Conservation (phyloP, 2,797 vertebrate genomes). For the Prionace glauca region DNA sequence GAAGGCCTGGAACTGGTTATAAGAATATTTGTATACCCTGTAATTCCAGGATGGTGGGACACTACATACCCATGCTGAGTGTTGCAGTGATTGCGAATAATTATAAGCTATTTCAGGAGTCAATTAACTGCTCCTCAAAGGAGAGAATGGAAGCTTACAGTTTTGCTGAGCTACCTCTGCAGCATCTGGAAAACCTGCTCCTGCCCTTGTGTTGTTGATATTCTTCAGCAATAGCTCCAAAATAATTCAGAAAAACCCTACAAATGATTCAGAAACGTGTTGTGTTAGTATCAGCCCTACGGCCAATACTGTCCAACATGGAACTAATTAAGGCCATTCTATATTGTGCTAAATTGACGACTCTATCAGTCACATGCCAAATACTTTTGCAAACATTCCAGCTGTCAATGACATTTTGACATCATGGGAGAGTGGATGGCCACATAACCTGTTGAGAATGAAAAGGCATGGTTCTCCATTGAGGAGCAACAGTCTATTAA, state of each 20-base stretch:
- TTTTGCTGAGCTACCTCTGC: neutral
- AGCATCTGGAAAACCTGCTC: neutral
- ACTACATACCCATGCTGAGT: neutral
- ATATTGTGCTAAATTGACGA: neutral
- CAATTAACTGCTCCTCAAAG: neutral
- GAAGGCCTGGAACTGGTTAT: neutral
- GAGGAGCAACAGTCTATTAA: neutral
- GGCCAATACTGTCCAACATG: neutral
- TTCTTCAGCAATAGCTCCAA: neutral
- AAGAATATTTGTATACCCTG: neutral
- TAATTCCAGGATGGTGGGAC: neutral
- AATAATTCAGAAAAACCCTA: neutral
- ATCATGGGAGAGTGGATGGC: neutral
- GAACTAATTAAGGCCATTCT: neutral
- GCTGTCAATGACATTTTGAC: neutral
- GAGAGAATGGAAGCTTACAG: neutral
- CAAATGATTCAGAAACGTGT: neutral
- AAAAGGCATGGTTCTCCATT: neutral
- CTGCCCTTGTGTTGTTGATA: too few relatives aligned
- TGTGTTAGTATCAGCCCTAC: neutral
- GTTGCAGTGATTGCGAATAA: too few relatives aligned
- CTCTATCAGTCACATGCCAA: neutral
- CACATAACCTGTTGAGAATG: neutral
- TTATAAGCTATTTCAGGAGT: neutral
- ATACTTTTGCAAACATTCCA: neutral